Conservation (phyloP, 2,888 invertebrate species). For the Pollenia amentaria region DNA sequence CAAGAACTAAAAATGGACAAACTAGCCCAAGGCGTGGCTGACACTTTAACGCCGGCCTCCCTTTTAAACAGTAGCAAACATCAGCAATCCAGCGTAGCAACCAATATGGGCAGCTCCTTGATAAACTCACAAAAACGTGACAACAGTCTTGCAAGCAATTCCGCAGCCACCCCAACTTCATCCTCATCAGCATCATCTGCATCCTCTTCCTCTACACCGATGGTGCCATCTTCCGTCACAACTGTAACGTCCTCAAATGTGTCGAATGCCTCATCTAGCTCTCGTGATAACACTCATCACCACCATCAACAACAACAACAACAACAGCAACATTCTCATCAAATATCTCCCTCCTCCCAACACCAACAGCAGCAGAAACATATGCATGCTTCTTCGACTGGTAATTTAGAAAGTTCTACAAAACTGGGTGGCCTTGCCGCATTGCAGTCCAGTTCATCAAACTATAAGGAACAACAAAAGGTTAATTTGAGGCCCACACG, state of each 20-base stretch:
- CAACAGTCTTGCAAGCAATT: slow-evolving; percentile 63
- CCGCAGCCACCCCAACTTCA: slow-evolving; percentile 63
- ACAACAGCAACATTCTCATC: slow-evolving; percentile 76
- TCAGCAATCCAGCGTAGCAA: slow-evolving; percentile 58
- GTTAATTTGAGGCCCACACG: slow-evolving; percentile 79
- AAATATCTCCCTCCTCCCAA: slow-evolving; percentile 58
- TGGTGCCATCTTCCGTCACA: slow-evolving; percentile 68
- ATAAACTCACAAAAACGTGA: slow-evolving; percentile 71
- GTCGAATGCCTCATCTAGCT: slow-evolving; percentile 79
- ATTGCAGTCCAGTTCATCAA: slow-evolving; percentile 71
- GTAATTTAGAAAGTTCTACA: slow-evolving; percentile 69
- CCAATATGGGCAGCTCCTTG: slow-evolving; percentile 52
- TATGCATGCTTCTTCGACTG: slow-evolving; percentile 61
- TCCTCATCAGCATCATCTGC: slow-evolving; percentile 68
- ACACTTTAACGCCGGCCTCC: slow-evolving; percentile 43
- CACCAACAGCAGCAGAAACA: slow-evolving; percentile 63
- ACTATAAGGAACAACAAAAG: slow-evolving; percentile 76
- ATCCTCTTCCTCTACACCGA: slow-evolving; percentile 72
- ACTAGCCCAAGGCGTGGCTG: slow-evolving; percentile 77
- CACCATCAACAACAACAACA: slow-evolving; percentile 86
- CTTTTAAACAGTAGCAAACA: slow-evolving; percentile 65
- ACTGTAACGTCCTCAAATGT: slow-evolving; percentile 66
- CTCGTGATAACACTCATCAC: slow-evolving; percentile 86
- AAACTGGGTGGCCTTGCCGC: slow-evolving; percentile 73
- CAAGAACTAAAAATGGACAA: slow-evolving; percentile 82